A percentile compares a stretch with the other conserved stretches of the same genome.
phyloP scores from a whole-genome alignment of 2,797 vertebrate genomes.

The Valencia hispanica region DNA sequence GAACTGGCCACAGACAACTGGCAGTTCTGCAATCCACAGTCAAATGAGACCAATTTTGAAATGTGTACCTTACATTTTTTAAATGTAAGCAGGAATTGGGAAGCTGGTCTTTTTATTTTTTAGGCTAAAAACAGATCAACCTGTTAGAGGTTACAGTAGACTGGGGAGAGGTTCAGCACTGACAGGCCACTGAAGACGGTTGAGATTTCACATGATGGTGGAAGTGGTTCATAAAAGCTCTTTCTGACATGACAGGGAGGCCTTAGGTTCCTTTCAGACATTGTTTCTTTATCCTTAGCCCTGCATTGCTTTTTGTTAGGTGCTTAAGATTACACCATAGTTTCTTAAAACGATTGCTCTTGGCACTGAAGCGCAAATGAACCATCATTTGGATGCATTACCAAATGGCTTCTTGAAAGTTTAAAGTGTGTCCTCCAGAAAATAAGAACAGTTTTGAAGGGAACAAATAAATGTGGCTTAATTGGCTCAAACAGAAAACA shows the following conservation, averaged over 20 bases:
- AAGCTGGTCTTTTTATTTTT: neutral
- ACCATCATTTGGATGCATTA: slow-evolving; percentile 7
- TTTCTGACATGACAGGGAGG: slow-evolving; percentile 53
- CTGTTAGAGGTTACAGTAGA: too few relatives aligned
- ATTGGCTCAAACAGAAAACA: slow-evolving; percentile 25
- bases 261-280: slow-evolving; percentile 47
- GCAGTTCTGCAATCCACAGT: too few relatives aligned
- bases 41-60: too few relatives aligned
- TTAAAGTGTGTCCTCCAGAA: neutral
- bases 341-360: slow-evolving; percentile 18
- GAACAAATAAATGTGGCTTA: slow-evolving; percentile 10
- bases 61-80: too few relatives aligned
- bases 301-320: slow-evolving; percentile 25
- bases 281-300: slow-evolving; percentile 29
- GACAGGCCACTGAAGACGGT: slow-evolving; percentile 51
- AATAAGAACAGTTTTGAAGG: neutral
- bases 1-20: too few relatives aligned
- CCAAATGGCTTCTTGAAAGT: slow-evolving; percentile 7
- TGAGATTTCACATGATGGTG: slow-evolving; percentile 54
- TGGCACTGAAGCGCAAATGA: slow-evolving; percentile 8
- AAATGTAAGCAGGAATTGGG: too few relatives aligned
- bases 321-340: slow-evolving; percentile 30
- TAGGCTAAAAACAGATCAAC: too few relatives aligned
- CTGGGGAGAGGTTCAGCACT: too few relatives aligned
- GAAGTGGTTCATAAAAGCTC: slow-evolving; percentile 68